Evolutionary conservation across 2,113 vertebrate species (phyloP), one percentile per base, ranked within the genome.

Genomic region (Cyanistes caeruleus): DNA sequence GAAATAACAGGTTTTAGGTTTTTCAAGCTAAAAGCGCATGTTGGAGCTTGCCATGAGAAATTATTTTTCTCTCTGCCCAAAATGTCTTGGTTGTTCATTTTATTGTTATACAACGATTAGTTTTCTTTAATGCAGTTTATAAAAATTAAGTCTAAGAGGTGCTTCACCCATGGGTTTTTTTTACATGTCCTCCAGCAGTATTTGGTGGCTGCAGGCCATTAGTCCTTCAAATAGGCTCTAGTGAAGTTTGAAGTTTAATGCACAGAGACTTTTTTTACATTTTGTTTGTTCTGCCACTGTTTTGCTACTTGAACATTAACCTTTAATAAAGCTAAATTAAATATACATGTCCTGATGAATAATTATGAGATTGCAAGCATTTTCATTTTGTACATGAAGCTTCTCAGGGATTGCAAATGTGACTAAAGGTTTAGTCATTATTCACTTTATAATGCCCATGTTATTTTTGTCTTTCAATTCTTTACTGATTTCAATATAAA

Each of bases 251-350:
- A 80, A 95, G 94, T 94, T 84, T 91, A 97, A 96, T 96, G 95
- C 84, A 51, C 49, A 63, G 96, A 96, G 95, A 93, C 94, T 95
- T 84, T 87, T 97, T 95, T 97, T 96, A 89, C 95, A 89, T 97
- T 97, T 95, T 94, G 77, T 95, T 97, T 96, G 84, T 97, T 97
- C 96, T 97, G 90, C 76, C 74, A 95, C 97, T 97, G 97, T 97
- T 97, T 96, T 96, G 97, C 96, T 97, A 93, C 97, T 97, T 94
- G 88, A 96, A 96, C 97, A 97, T 98, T 97, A 97, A 98, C 98
- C 97, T 98, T 98, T 98, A 97, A 97, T 98, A 90, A 82, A 98
- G 95, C 96, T 96, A 95, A 97, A 97, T 97, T 97, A 98, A 98
- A 98, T 97, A 98, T 98, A 97, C 97, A 97, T 98, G 96, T 97